A percentile compares a stretch with the other conserved stretches of the same genome.
These are phyloP conservation scores for Melipona quadrifasciata DNA, from an alignment of 1,140 invertebrate genomes.

Conservation along the genomic window DNA sequence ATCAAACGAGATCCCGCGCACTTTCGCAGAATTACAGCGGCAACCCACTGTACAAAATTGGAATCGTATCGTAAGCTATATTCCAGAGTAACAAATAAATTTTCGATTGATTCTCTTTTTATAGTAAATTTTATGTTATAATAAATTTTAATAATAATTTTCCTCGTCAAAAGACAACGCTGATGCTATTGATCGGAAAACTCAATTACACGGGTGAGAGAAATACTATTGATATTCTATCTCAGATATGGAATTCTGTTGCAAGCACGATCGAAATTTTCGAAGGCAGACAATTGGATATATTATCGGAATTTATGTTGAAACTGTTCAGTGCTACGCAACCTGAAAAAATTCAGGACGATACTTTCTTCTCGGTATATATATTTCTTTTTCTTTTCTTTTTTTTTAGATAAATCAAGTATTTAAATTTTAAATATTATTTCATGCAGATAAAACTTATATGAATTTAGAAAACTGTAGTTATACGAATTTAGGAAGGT, in stretches of 20 bases:
- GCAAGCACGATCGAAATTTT: conserved; percentile 64
- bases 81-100: neutral
- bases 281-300: conserved; percentile 61
- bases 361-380: conserved; percentile 35
- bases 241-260: conserved; percentile 71
- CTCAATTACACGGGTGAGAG: conserved; percentile 50
- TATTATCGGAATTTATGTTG: conserved; percentile 65
- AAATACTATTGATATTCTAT: conserved; percentile 52
- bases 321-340: conserved; percentile 51
- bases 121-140: neutral
- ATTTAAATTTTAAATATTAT: no score
- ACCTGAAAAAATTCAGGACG: conserved; percentile 48
- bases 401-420: no score
- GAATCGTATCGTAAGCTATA: conserved; percentile 68
- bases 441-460: no score
- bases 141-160: neutral
- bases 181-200: conserved; percentile 54
- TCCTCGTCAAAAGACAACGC: conserved; percentile 52
- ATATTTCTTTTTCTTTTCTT: neutral
- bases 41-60: conserved; percentile 66
- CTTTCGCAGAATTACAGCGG: conserved; percentile 58
- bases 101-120: neutral
- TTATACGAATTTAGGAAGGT: no score
- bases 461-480: no score
- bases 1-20: conserved; percentile 39